A percentile compares a stretch with the other conserved stretches of the same genome.
Evolutionary conservation across 2,888 invertebrate genomes (phyloP).

Genomic region (Synergus laeviventris): DNA sequence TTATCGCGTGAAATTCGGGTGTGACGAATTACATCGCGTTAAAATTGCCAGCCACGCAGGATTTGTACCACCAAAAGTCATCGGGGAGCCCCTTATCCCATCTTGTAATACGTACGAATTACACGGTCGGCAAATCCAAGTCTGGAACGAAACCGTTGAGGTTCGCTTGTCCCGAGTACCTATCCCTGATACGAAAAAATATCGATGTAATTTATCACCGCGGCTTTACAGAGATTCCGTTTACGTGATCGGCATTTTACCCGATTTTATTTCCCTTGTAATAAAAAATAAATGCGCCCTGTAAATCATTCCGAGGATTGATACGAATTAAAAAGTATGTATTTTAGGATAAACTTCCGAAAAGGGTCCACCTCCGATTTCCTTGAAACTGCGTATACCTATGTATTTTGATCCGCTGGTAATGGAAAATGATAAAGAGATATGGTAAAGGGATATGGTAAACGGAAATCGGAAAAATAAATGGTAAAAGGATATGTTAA

Average conservation of each 20-base stretch:
- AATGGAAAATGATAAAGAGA: no score
- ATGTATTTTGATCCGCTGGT: no score
- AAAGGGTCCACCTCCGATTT: no score
- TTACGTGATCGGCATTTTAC: conserved; percentile 27
- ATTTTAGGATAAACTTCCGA: no score
- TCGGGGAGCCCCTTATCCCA: not conserved
- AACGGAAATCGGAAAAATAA: no score
- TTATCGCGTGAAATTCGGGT: conserved; percentile 9
- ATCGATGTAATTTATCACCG: conserved; percentile 23
- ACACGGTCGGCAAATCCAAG: conserved; percentile 19
- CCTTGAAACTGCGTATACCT: no score
- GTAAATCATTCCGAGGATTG: not conserved
- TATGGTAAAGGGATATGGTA: no score
- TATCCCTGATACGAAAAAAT: conserved; percentile 20
- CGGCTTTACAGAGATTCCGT: conserved; percentile 22
- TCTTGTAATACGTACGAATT: conserved; percentile 19
- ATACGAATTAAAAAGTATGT: not conserved
- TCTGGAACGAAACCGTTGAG: conserved; percentile 28
- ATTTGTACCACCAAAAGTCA: conserved; percentile 27
- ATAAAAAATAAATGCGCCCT: conserved; percentile 15
- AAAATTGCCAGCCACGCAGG: conserved; percentile 7
- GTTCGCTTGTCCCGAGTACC: not conserved
- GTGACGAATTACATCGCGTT: not conserved
- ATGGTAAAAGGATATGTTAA: no score
- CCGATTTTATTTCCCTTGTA: conserved; percentile 12